Base-by-base conservation (phyloP, 2,797 vertebrate genomes). In the Micrastur ruficollis region DNA sequence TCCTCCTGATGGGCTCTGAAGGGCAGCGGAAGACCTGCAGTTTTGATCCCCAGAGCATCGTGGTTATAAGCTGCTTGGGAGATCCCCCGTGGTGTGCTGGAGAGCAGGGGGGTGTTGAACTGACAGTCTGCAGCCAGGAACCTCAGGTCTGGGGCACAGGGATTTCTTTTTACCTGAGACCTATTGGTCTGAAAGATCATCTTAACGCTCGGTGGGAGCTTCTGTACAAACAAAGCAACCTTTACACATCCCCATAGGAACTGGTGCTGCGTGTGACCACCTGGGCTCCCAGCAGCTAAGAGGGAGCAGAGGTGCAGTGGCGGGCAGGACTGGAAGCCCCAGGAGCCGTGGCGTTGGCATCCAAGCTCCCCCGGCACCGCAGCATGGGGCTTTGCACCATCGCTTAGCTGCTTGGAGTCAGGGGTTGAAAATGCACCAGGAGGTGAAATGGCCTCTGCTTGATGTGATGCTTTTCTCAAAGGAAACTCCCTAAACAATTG, bases 41-140 rank as follows among this genome's bases (percentile, higher is more conserved):
- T 32, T 47, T 26, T 47, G 16, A 50, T 36, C 21, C 23, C 14
- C 27, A 63, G 32, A 76, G 25, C 32, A 3, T 44, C 0, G 2
- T 59, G 81, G 47, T 49, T 62, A 8, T 32, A 56, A 52, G 36
- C 20, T 49, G 1, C 8, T 23, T 42, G 16, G 47, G 7, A 26
- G 38, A 40, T 67, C 8, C 23, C 20, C 46, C 1, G 0, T 47
- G 34, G 18, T 1, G 0, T 40, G 58, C 68, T 21, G n/a, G 53
- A 36, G 71, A 23, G 65, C 36, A 15, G 65, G 3, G 32, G 40
- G 50, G 49, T 14, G 26, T 49, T 63, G 42, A 52, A 21, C 29
- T 46, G 50, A 12, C 18, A 8, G 12, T 40, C 31, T 27, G n/a
- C 59, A 59, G 40, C 29, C 21, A 14, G 38, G 65, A 66, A 22